A percentile compares a stretch with the other conserved stretches of the same genome.
Evolutionary conservation across 2,888 invertebrate species (phyloP).

Genomic region (Ornithoptera priamus): DNA sequence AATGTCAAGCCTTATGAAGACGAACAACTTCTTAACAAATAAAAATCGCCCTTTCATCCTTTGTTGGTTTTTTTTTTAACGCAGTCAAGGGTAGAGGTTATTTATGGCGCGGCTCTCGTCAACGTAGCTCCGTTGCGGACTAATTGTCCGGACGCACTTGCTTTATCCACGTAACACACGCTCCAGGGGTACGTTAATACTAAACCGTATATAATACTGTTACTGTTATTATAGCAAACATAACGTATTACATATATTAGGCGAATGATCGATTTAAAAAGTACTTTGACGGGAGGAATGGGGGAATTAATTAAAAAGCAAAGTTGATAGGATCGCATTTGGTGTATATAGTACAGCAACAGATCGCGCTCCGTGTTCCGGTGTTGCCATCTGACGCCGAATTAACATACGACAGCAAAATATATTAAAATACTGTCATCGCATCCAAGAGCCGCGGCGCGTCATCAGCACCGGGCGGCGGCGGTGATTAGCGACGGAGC

Average conservation of each 20-base stretch:
- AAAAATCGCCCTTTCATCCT: conserved; percentile 72
- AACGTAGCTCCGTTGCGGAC: conserved; percentile 33
- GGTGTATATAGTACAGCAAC: neutral
- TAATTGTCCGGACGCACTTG: too few relatives aligned
- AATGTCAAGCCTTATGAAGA: conserved; percentile 77
- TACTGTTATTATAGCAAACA: too few relatives aligned
- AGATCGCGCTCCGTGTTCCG: conserved; percentile 27
- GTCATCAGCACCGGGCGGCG: conserved; percentile 74
- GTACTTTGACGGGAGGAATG: too few relatives aligned
- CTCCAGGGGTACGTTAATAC: too few relatives aligned
- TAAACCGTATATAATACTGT: too few relatives aligned
- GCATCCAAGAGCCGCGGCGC: conserved; percentile 70
- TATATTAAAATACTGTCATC: conserved; percentile 79
- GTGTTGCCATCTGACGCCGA: conserved; percentile 57
- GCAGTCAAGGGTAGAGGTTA: conserved; percentile 59
- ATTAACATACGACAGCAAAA: conserved; percentile 76
- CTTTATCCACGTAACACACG: too few relatives aligned
- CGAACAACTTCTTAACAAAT: conserved; percentile 77
- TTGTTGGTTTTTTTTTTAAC: conserved; percentile 59
- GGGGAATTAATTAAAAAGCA: neutral
- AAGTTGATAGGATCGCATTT: neutral
- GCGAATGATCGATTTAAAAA: too few relatives aligned
- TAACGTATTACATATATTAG: too few relatives aligned
- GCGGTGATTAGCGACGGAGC: conserved; percentile 64
- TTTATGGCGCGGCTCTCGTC: conserved; percentile 59